Base-by-base conservation (phyloP, 2,888 invertebrate species). In the Lepidocyrtoides sp. region DNA sequence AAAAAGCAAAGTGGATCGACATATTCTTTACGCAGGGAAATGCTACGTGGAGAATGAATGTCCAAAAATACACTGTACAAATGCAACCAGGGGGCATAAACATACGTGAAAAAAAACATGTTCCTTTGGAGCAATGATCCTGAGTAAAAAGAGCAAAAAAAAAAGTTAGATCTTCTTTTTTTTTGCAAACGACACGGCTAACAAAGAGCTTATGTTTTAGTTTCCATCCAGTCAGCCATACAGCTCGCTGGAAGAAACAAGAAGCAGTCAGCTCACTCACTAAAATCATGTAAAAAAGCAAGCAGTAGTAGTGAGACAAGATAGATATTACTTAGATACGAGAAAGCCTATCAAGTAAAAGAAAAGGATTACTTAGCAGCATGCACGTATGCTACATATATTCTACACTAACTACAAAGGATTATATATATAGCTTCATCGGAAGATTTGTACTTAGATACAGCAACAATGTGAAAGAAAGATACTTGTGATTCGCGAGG, bases 181-280 rank as follows among this genome's bases (percentile, higher is more conserved):
- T 72, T 72, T 17, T 17, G 23, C 41, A 17, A 41, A 48, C 26
- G 48, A 51, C 36, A 51, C 7, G 32, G 66, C 23, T 69, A 72
- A 51, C 75, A 75, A 75, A 75, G 23, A n/a, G 51, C 75, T 51
- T 75, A 72, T 26, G 41, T 72, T 29, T 69, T 51, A 66, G 44
- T 86, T 86, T 86, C 86, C 3, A 29, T 14, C 12, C 51, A 2
- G 48, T 14, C 14, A 85, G 86, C n/a, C 60, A 26, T 60, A 23
- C 14, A 85, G 86, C 86, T 86, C 57, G 41, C 17, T 72, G 86
- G 72, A 69, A 85, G 66, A 57, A 60, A 84, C 23, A 84, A 32
- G 69, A 26, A 32, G 17, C 26, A 75, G 17, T 14, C 54, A 60
- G 36, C 69, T 69, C 69, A 41, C 75, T 51, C 51, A 75, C 48